Evolutionary conservation across 2,113 vertebrate species (phyloP).

Genomic region (Thamnaconus septentrionalis): DNA sequence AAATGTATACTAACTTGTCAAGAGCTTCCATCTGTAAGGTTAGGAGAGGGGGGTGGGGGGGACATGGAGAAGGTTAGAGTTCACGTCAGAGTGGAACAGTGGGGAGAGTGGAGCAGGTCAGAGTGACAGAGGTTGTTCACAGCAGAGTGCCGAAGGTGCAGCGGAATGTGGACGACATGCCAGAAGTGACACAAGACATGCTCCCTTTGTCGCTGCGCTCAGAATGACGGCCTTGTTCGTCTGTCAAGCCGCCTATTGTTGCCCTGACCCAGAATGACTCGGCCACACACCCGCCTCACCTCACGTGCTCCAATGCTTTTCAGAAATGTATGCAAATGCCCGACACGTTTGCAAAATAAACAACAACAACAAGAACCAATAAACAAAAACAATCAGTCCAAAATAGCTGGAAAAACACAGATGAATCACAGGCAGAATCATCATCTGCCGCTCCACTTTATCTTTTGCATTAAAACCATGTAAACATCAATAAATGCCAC

Average conservation of each 20-base stretch:
- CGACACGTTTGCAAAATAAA: constrained; percentile 14
- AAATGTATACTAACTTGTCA: constrained; percentile 93
- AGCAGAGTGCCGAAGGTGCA: constrained; percentile 21
- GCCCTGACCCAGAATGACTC: constrained; percentile 53
- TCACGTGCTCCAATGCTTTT: constrained; percentile 14
- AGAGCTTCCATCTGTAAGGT: constrained; percentile 85
- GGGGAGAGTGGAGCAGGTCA: constrained; percentile 22
- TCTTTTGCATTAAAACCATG: neutral
- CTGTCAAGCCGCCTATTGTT: constrained; percentile 49
- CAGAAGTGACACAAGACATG: constrained; percentile 50
- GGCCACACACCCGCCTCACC: constrained; percentile 33
- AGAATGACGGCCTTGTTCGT: constrained; percentile 49
- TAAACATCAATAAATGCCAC: constrained; percentile 33
- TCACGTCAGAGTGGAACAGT: constrained; percentile 17
- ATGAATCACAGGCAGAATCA: no score
- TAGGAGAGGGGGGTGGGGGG: constrained; percentile 36
- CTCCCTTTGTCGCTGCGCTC: constrained; percentile 49
- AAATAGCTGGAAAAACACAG: no score
- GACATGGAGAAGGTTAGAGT: constrained; percentile 48
- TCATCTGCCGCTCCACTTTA: constrained; percentile 1
- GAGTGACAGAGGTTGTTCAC: constrained; percentile 18
- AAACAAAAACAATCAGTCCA: no score
- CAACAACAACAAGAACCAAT: neutral
- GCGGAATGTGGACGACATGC: constrained; percentile 49
- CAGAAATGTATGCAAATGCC: constrained; percentile 28